Base-by-base conservation (phyloP, 2,797 vertebrate genomes). In the Pelodytes ibericus region DNA sequence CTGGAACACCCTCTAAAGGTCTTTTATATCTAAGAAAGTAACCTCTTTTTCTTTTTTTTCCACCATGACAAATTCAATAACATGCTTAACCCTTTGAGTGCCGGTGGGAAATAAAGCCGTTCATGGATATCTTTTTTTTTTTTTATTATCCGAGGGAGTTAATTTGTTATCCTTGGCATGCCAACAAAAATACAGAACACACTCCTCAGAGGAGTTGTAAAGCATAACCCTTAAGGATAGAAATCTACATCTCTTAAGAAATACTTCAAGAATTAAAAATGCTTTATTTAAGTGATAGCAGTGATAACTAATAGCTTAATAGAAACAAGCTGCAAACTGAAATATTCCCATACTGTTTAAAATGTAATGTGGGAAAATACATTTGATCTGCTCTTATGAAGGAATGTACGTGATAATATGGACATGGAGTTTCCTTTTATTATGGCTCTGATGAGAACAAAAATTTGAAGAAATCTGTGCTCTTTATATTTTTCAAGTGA, bases 361-460 rank as follows among this genome's bases (percentile, higher is more conserved):
- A 27, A 20, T 33, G 47, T 68, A 57, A 79, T 79, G 76, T 79
- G 24, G 0, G 77, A 74, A 79, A 62, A 36, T 33, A 25, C 49
- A 72, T 49, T 51, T 51, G 18, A 36, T 75, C 69, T 72, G 41
- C 33, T 61, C 47, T 57, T 61, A 30, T 53, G 71, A 41, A 69
- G 44, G 39, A 67, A 30, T 69, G 71, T 80, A 16, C 58, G 77
- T 79, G 77, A 73, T 73, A 73, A 73, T 67, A 60, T 68, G 58
- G 68, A 69, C 31, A 68, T 69, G 71, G 22, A 15, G 44, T 69
- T 66, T 79, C 64, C 64, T 79, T 79, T 73, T 74, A 74, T 79
- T 69, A 62, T 25, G 61, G 49, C 64, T 63, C 3, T 69, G 77
- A 79, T 73, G 71, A 79, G 77, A 79, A 79, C 71, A 79, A 69